Conservation (phyloP, 2,113 vertebrate species). For the Coracopsis vasa region DNA sequence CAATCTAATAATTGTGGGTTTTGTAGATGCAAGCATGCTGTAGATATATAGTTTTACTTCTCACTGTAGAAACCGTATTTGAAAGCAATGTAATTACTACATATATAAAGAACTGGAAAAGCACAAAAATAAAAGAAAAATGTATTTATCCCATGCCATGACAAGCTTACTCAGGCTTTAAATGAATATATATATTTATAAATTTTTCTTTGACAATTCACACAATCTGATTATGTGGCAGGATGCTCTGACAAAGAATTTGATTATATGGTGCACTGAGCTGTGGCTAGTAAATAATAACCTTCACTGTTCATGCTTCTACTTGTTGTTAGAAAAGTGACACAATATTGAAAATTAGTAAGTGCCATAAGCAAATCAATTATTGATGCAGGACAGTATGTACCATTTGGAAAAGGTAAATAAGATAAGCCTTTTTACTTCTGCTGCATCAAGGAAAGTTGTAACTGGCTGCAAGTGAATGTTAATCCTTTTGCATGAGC, state of each 20-base stretch:
- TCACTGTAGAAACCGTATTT: constrained; percentile 9
- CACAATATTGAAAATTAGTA: constrained; percentile 60
- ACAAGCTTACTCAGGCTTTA: constrained; percentile 63
- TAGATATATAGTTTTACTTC: neutral
- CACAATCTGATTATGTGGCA: constrained; percentile 72
- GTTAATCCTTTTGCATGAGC: neutral
- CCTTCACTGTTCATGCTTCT: constrained; percentile 40
- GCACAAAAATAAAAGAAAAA: constrained; percentile 36
- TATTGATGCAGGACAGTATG: constrained; percentile 3
- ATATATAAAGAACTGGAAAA: constrained; percentile 34
- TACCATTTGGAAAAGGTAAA: neutral
- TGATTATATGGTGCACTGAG: constrained; percentile 73
- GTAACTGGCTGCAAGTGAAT: neutral
- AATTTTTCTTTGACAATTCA: constrained; percentile 73
- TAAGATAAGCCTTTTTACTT: neutral
- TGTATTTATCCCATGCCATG: constrained; percentile 9
- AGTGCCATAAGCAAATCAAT: constrained; percentile 54
- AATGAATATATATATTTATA: constrained; percentile 72
- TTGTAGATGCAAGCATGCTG: neutral
- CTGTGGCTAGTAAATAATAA: constrained; percentile 71
- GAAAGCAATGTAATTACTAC: constrained; percentile 53
- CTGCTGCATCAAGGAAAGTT: neutral
- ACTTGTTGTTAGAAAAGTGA: constrained; percentile 55
- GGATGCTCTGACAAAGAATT: constrained; percentile 73
- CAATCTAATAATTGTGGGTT: neutral